Percentiles rank a stretch among this genome's conserved stretches.
Evolutionary conservation across 2,113 vertebrate genomes (phyloP).

Genomic region (Albula goreensis): DNA sequence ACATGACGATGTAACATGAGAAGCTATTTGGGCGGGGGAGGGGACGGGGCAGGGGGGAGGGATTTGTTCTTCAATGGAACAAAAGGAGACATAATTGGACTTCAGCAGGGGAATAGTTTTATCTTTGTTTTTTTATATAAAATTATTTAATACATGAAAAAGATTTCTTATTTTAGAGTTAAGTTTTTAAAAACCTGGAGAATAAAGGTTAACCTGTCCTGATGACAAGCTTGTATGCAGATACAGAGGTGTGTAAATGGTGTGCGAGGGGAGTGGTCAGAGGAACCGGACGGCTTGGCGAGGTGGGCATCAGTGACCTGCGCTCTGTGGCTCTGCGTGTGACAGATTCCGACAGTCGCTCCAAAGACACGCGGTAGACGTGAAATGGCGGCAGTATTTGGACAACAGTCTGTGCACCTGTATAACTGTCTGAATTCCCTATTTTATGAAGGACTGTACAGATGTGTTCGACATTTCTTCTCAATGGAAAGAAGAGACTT

Average conservation of each 20-base stretch:
- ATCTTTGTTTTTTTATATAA: slow-evolving; percentile 61
- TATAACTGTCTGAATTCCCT: neutral
- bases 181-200: slow-evolving; percentile 44
- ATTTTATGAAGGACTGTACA: slow-evolving; percentile 16
- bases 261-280: slow-evolving; percentile 23
- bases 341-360: neutral
- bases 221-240: slow-evolving; percentile 4
- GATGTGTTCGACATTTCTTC: neutral
- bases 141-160: slow-evolving; percentile 68
- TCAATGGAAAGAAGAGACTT: neutral
- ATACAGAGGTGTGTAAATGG: slow-evolving; percentile 17
- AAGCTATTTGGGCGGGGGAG: slow-evolving; percentile 37
- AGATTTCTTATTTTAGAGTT: slow-evolving; percentile 52
- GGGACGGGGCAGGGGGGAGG: slow-evolving; percentile 2
- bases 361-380: neutral
- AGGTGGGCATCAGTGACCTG: neutral
- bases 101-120: slow-evolving; percentile 36
- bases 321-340: no score
- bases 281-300: neutral
- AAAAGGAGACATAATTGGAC: slow-evolving; percentile 6
- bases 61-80: neutral
- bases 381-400: neutral
- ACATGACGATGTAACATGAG: slow-evolving; percentile 47
- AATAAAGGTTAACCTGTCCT: slow-evolving; percentile 44
- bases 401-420: neutral